phyloP scores from a whole-genome alignment of 2,797 vertebrate species.

The Sardinella longiceps region DNA sequence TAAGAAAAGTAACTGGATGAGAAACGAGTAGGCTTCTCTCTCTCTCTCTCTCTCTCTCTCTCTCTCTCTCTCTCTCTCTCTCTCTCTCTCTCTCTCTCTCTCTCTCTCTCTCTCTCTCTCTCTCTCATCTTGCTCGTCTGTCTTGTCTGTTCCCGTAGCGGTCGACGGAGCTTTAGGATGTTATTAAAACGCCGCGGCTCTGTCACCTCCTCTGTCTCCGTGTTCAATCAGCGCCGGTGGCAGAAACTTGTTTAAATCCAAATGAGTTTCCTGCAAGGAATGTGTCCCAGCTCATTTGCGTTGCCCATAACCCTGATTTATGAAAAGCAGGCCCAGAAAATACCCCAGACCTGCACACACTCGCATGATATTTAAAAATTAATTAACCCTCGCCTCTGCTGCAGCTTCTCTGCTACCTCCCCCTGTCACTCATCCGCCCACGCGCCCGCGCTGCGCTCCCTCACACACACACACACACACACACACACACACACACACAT shows the following conservation, averaged over 20 bases:
- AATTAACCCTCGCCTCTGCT: slow-evolving; percentile 67
- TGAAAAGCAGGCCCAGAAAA: slow-evolving; percentile 70
- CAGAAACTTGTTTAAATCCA: slow-evolving; percentile 75
- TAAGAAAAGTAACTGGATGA: slow-evolving; percentile 40
- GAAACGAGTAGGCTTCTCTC: slow-evolving; percentile 41
- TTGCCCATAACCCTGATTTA: slow-evolving; percentile 69
- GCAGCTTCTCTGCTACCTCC: slow-evolving; percentile 55
- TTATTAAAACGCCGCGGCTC: slow-evolving; percentile 76
- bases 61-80: no score
- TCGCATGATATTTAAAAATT: slow-evolving; percentile 72
- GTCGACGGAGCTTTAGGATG: slow-evolving; percentile 60
- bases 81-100: no score
- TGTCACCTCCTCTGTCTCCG: slow-evolving; percentile 67
- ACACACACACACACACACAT: no score
- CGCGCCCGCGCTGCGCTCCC: no score
- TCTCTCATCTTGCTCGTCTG: no score
- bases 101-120: no score
- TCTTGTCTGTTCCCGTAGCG: slow-evolving; percentile 66
- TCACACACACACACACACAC: no score
- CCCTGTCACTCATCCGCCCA: slow-evolving; percentile 29
- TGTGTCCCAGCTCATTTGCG: slow-evolving; percentile 60
- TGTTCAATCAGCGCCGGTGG: slow-evolving; percentile 74
- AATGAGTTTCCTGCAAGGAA: slow-evolving; percentile 73
- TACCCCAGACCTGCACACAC: slow-evolving; percentile 72
- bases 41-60: no score